Evolutionary conservation across 2,113 vertebrate genomes (phyloP), one percentile per base, ranked within the genome.

Genomic region (Numenius arquata): DNA sequence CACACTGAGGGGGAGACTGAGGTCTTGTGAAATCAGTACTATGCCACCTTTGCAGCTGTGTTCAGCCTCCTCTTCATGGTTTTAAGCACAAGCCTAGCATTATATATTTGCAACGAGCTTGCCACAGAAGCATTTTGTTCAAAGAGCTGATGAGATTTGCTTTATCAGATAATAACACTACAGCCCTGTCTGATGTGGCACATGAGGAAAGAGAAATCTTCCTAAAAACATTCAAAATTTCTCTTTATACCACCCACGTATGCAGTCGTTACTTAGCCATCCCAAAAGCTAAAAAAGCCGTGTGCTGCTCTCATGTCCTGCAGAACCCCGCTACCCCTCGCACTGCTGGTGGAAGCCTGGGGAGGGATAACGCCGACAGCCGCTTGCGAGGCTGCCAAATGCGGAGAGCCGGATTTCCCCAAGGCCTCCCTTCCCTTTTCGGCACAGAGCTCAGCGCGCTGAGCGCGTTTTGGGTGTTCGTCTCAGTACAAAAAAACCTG

Each of bases 61-160:
- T 67, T 73, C 47, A 89, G 30, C 48, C 56, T 56, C n/a, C 7
- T 30, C 53, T 72, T 16, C 12, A 26, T 32, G 21, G 21, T 72
- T 81, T 89, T 32, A 56, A 94, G 41, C n/a, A 90, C 38, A 83
- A 83, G 3, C 2, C 47, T 48, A 59, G 9, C 53, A 55, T 56
- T 72, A 17, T 71, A 26, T 4, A 20, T 36, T 59, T 72, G 19
- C 73, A 88, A 58, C 2, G 15, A 52, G 34, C 25, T 71, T 40
- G 41, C 48, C 55, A 17, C 66, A 52, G 72, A 52, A 70, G n/a
- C 47, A 7, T 58, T 86, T 78, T 48, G 7, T 85, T 94, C 91
- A 94, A 81, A 95, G 85, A 92, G 72, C 84, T 72, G 43, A 16
- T 29, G 68, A 77, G 88, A 90, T 95, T 88, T 68, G 17, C 21